A percentile compares a stretch with the other conserved stretches of the same genome.
phyloP scores from a whole-genome alignment of 2,113 vertebrate species.

The Odobenus rosmarus region DNA sequence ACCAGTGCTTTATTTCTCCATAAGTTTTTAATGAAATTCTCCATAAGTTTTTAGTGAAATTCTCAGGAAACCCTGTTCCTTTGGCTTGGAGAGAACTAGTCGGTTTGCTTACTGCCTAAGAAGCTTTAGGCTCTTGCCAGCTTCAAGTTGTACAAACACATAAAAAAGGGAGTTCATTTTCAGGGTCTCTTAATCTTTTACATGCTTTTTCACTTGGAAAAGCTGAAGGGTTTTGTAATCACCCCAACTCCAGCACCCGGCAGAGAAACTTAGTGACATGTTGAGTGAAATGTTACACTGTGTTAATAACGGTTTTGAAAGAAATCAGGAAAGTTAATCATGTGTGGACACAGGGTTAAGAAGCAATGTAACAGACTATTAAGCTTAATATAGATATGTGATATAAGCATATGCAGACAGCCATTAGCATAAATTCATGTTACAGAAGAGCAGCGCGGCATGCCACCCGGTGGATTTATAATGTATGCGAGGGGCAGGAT shows the following conservation, averaged over 20 bases:
- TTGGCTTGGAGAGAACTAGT: neutral
- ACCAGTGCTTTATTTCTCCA: neutral
- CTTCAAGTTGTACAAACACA: constrained; percentile 63
- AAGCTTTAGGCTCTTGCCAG: constrained; percentile 1
- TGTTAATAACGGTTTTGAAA: constrained; percentile 98
- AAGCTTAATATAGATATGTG: constrained; percentile 99
- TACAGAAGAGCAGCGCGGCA: constrained; percentile 90
- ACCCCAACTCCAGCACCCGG: constrained; percentile 81
- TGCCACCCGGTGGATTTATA: constrained; percentile 82
- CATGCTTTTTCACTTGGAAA: constrained; percentile 83
- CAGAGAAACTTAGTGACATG: constrained; percentile 95
- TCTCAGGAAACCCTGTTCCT: neutral
- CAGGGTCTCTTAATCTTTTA: constrained; percentile 64
- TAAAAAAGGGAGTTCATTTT: constrained; percentile 36
- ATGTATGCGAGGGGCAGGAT: constrained; percentile 64
- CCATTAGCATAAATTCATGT: constrained; percentile 99
- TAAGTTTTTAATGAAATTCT: neutral
- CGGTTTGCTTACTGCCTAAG: constrained; percentile 4
- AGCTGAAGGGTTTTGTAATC: constrained; percentile 80
- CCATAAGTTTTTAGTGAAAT: neutral
- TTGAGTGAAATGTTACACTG: constrained; percentile 94
- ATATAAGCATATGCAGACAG: constrained; percentile 99
- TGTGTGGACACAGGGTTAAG: constrained; percentile 99
- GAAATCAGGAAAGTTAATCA: constrained; percentile 99
- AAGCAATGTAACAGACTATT: constrained; percentile 99